These are phyloP conservation scores for Drosophila kohkoa DNA, from an alignment of 1,140 invertebrate species.

Conservation along the genomic window DNA sequence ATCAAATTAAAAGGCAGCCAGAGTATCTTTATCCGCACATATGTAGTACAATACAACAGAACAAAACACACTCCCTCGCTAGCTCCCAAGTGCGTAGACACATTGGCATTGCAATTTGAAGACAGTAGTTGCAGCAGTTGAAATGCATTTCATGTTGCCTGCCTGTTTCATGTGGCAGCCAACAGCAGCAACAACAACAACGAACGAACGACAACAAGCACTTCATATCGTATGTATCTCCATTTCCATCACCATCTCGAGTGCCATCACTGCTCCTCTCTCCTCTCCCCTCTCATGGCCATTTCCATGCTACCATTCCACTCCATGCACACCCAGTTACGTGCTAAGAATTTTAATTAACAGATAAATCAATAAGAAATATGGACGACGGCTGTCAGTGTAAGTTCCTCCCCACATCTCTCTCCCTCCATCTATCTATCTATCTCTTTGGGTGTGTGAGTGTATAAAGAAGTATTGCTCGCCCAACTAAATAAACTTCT, in stretches of 20 bases:
- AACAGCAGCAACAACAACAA: conserved; percentile 7
- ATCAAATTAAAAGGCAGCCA: conserved; percentile 77
- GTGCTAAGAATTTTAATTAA: conserved; percentile 84
- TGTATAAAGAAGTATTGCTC: conserved; percentile 51
- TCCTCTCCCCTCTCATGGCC: conserved; percentile 17
- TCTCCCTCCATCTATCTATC: background rate
- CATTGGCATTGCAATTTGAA: conserved; percentile 73
- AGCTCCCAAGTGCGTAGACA: conserved; percentile 52
- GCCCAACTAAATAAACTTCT: conserved; percentile 75
- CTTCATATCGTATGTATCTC: conserved; percentile 54
- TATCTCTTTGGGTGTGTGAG: conserved; percentile 25
- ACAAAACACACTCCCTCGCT: conserved; percentile 8
- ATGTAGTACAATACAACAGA: too few relatives aligned
- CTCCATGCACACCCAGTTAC: conserved; percentile 64
- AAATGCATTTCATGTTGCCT: conserved; percentile 77
- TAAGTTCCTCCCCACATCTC: conserved; percentile 33
- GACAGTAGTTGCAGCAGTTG: conserved; percentile 67
- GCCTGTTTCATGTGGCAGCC: conserved; percentile 53
- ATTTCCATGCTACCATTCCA: conserved; percentile 37
- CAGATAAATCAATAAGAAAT: conserved; percentile 84
- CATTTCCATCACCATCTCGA: conserved; percentile 26
- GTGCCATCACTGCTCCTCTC: background rate
- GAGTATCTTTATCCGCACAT: conserved; percentile 51
- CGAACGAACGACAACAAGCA: conserved; percentile 9
- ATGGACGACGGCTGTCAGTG: conserved; percentile 81